Conservation (phyloP, 2,797 vertebrate genomes). For the Sylvia borin region DNA sequence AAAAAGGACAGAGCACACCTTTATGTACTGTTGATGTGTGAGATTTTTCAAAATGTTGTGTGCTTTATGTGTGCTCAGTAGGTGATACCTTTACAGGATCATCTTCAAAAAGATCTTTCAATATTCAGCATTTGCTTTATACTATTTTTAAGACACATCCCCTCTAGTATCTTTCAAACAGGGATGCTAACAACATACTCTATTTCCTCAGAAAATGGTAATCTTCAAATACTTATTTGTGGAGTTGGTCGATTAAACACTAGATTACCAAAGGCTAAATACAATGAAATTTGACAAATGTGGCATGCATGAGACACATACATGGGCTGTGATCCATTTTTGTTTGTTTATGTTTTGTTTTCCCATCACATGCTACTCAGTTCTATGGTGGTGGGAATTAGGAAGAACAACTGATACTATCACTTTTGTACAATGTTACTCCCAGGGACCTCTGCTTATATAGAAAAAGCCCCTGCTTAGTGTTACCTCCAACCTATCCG, state of each 20-base stretch:
- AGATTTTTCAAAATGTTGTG: not conserved
- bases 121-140: not conserved
- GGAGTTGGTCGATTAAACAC: not conserved
- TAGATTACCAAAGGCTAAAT: not conserved
- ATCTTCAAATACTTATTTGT: not conserved
- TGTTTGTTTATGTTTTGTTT: not conserved
- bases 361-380: not conserved
- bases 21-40: not conserved
- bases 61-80: not conserved
- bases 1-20: not conserved
- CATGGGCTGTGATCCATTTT: not conserved
- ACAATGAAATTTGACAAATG: not conserved
- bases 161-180: not conserved
- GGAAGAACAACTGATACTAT: not conserved
- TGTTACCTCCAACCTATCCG: not conserved
- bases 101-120: not conserved
- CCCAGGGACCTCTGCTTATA: not conserved
- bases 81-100: not conserved
- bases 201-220: not conserved
- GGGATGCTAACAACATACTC: not conserved
- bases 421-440: not conserved
- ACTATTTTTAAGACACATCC: not conserved
- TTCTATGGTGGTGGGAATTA: not conserved
- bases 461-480: not conserved
- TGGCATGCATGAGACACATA: not conserved